Percentiles rank a stretch among this genome's conserved stretches.
These are phyloP conservation scores for Lathronympha strigana DNA, from an alignment of 2,888 invertebrate species.

Conservation along the genomic window DNA sequence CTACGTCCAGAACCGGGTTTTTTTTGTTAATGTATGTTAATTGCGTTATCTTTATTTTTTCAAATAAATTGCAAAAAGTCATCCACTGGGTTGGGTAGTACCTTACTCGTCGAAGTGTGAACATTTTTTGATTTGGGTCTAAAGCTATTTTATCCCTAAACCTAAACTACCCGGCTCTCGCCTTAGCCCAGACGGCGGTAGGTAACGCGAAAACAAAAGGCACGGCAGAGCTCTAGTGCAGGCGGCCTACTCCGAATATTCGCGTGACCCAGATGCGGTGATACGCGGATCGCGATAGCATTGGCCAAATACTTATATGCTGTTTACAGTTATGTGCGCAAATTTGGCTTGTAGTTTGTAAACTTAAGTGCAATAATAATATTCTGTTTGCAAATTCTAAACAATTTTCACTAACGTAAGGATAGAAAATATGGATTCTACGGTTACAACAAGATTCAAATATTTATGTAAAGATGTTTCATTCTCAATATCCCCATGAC, in stretches of 20 bases:
- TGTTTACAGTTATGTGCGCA: constrained; percentile 1
- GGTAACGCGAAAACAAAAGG: constrained; percentile 30
- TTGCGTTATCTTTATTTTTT: no score
- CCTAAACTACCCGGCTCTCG: neutral
- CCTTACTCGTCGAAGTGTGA: neutral
- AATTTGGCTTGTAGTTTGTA: neutral
- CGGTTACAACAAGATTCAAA: no score
- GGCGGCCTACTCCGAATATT: constrained; percentile 41
- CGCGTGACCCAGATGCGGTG: constrained; percentile 36
- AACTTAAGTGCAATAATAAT: neutral
- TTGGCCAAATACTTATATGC: constrained; percentile 16
- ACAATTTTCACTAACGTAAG: neutral
- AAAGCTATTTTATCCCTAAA: neutral
- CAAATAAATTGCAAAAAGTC: no score
- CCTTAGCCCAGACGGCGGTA: constrained; percentile 3
- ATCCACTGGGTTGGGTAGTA: neutral
- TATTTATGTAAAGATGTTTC: no score
- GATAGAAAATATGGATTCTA: no score
- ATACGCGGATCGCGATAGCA: constrained; percentile 18
- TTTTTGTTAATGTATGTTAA: no score
- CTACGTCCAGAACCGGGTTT: no score
- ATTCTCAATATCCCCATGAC: no score
- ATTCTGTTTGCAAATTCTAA: neutral
- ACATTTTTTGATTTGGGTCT: neutral
- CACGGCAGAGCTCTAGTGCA: constrained; percentile 20